Evolutionary conservation across 2,888 invertebrate genomes (phyloP).

Genomic region (Zele albiditarsus): DNA sequence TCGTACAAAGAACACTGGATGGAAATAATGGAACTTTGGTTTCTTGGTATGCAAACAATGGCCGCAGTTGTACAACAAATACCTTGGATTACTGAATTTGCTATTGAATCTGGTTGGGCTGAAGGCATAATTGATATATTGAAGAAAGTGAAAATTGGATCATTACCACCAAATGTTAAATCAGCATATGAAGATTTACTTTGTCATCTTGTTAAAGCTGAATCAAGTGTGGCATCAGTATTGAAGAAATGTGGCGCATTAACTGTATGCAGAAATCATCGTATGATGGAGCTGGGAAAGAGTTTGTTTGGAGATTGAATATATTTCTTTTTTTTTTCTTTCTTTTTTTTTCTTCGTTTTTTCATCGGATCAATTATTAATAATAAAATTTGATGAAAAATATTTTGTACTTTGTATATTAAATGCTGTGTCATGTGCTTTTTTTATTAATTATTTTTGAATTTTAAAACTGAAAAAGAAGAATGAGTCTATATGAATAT

Average conservation of each 20-base stretch:
- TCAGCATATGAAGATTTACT: constrained; percentile 93
- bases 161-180: constrained; percentile 87
- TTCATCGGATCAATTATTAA: not conserved
- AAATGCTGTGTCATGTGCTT: not conserved
- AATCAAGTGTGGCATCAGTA: constrained; percentile 82
- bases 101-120: constrained; percentile 95
- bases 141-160: constrained; percentile 87
- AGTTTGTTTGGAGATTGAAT: constrained; percentile 88
- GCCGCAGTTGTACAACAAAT: constrained; percentile 85
- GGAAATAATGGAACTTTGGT: constrained; percentile 93
- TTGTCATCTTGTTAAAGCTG: constrained; percentile 87
- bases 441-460: not conserved
- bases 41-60: constrained; percentile 94
- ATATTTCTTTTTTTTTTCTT: constrained; percentile 34
- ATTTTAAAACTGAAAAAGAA: not conserved
- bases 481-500: not conserved
- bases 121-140: constrained; percentile 89
- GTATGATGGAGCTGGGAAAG: constrained; percentile 92
- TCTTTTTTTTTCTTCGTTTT: constrained; percentile 25
- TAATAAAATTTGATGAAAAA: not conserved
- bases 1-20: constrained; percentile 91
- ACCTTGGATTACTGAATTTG: constrained; percentile 93
- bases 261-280: constrained; percentile 88
- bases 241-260: constrained; percentile 88
- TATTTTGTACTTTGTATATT: constrained; percentile 20